phyloP scores from a whole-genome alignment of 2,113 vertebrate species.

The Megalops atlanticus region DNA sequence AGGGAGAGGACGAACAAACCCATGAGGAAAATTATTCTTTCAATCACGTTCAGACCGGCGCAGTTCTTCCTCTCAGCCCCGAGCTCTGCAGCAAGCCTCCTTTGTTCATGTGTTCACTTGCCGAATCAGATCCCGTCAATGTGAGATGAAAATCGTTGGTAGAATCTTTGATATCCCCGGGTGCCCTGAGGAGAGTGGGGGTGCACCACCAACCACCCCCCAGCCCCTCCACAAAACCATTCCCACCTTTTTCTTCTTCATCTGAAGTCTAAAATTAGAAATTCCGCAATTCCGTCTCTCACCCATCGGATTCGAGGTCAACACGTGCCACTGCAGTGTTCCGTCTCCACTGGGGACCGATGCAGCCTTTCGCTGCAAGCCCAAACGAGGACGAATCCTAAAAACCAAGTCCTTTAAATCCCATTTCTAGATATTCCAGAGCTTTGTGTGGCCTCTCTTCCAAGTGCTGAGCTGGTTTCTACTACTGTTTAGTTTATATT shows the following conservation, averaged over 20 bases:
- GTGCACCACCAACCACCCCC: too few species aligned
- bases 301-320: neutral
- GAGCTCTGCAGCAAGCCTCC: neutral
- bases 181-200: too few species aligned
- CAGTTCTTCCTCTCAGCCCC: neutral
- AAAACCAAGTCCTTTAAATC: neutral
- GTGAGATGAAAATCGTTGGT: too few species aligned
- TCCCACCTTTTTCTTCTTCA: too few species aligned
- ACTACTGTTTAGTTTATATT: neutral
- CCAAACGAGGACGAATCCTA: neutral
- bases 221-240: too few species aligned
- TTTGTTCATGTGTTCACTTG: too few species aligned
- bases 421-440: neutral
- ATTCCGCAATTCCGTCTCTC: neutral
- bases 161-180: too few species aligned
- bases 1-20: too few species aligned
- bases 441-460: neutral
- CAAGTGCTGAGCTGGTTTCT: neutral
- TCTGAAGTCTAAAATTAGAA: neutral
- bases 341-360: neutral
- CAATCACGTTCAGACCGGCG: too few species aligned
- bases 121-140: too few species aligned
- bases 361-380: neutral
- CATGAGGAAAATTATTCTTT: too few species aligned
- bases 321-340: neutral